Base-by-base conservation (phyloP, 1,140 invertebrate species). In the Nautilus pompilius region DNA sequence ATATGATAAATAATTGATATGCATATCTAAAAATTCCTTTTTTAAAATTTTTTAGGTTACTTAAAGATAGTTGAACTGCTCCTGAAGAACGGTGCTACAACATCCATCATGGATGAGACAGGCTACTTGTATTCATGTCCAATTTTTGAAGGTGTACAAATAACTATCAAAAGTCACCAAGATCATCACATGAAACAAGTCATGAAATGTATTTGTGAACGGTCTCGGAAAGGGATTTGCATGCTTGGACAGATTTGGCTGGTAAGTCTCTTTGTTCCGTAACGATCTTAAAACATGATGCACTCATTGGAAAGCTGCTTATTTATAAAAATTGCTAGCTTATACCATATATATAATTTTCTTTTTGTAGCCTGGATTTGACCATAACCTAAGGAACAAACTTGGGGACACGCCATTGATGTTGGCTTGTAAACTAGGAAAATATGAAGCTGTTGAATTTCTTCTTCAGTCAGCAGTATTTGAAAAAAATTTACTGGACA, bases 351-450 rank as follows among this genome's bases (percentile, higher is more conserved):
- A 10, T 41, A 24, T 57, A 30, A 4, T 34, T 30, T 36, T 57
- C 26, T 54, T 58, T 58, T 49, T 67, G 5, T 66, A 80, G 78
- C 75, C 78, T 26, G 58, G 64, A n/a, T 78, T 78, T 74, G 78
- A 80, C 41, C 78, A 80, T 67, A 74, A 80, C 57, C 62, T 80
- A 17, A 67, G 78, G 5, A 72, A 70, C 49, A 74, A 63, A 22
- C 58, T 66, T 58, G 71, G 76, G 3, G 70, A 78, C 67, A 80
- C 78, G 22, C 76, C 78, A 0, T 57, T 80, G n/a, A 80, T 80
- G 78, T 64, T 73, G 20, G 75, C 78, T 0, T 74, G 73, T 67
- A 45, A 29, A 3, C 26, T 36, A 5, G 75, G 72, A 10, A 63
- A 58, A 8, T 22, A 69, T 10, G 70, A 72, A 29, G 60, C 70